Conservation (phyloP, 2,888 invertebrate species). For the Atrina japonica region DNA sequence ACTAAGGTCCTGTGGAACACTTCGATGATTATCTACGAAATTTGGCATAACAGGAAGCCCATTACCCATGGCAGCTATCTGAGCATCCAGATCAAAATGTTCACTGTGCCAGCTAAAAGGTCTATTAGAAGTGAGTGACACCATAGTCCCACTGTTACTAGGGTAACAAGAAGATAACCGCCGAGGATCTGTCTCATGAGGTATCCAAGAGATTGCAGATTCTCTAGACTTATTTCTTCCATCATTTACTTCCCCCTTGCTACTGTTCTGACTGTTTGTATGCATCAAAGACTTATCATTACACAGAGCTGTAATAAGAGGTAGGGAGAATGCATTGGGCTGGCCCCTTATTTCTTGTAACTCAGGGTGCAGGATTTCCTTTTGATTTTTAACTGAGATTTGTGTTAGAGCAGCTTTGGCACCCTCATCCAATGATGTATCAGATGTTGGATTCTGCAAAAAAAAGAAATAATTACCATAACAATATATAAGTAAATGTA, state of each 20-base stretch:
- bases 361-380: slow-evolving; percentile 71
- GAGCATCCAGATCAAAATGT: slow-evolving; percentile 73
- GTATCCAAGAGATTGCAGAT: slow-evolving; percentile 64
- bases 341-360: slow-evolving; percentile 72
- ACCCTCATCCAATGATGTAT: slow-evolving; percentile 9
- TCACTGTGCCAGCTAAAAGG: slow-evolving; percentile 78
- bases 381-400: slow-evolving; percentile 59
- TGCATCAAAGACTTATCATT: slow-evolving; percentile 90
- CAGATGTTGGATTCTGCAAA: slow-evolving; percentile 20
- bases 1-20: slow-evolving; percentile 67
- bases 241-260: slow-evolving; percentile 60
- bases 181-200: slow-evolving; percentile 68
- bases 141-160: slow-evolving; percentile 59
- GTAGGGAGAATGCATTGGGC: slow-evolving; percentile 83
- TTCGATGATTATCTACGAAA: slow-evolving; percentile 64
- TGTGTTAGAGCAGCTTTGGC: slow-evolving; percentile 50
- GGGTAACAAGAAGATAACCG: slow-evolving; percentile 72
- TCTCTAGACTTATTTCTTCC: slow-evolving; percentile 69
- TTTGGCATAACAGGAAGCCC: slow-evolving; percentile 45
- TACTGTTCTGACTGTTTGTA: slow-evolving; percentile 57
- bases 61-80: slow-evolving; percentile 53
- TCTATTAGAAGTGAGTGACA: slow-evolving; percentile 59
- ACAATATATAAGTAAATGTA: too few relatives aligned
- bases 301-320: slow-evolving; percentile 94
- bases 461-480: slow-evolving; percentile 10